Conservation (phyloP, 2,888 invertebrate genomes). For the Acleris holmiana region DNA sequence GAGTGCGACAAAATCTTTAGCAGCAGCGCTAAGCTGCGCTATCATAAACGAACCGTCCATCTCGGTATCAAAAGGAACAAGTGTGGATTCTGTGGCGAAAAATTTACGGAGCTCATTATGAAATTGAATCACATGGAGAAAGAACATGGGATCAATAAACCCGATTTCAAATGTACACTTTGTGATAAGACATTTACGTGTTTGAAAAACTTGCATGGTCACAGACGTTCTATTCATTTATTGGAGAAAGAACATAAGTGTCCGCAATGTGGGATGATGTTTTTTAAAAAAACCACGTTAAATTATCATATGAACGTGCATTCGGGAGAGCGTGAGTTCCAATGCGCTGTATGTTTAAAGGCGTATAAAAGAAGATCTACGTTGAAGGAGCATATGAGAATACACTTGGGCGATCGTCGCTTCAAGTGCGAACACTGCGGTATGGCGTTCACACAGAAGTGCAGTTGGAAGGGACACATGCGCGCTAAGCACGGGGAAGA, state of each 20-base stretch:
- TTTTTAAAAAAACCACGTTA: slow-evolving; percentile 55
- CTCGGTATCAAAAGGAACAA: slow-evolving; percentile 27
- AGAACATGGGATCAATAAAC: slow-evolving; percentile 46
- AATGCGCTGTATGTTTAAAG: slow-evolving; percentile 57
- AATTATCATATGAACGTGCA: slow-evolving; percentile 55
- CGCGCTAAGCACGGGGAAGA: slow-evolving; percentile 53
- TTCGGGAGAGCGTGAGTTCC: slow-evolving; percentile 50
- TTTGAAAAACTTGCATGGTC: slow-evolving; percentile 54
- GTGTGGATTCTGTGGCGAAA: slow-evolving; percentile 59
- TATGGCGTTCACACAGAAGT: slow-evolving; percentile 47
- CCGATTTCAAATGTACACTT: slow-evolving; percentile 43
- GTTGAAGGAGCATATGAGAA: slow-evolving; percentile 55
- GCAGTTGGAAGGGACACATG: slow-evolving; percentile 50
- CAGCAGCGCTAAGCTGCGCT: slow-evolving; percentile 8
- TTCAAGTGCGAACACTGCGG: slow-evolving; percentile 45
- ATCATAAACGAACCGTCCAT: slow-evolving; percentile 16
- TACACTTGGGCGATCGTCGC: slow-evolving; percentile 44
- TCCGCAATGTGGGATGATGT: slow-evolving; percentile 57
- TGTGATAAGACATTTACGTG: slow-evolving; percentile 49
- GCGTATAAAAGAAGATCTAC: slow-evolving; percentile 52
- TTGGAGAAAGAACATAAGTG: slow-evolving; percentile 63
- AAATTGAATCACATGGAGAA: slow-evolving; percentile 26
- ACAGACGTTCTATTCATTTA: slow-evolving; percentile 62
- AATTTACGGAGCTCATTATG: slow-evolving; percentile 48
- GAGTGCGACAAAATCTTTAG: slow-evolving; percentile 54